Conservation (phyloP, 2,113 vertebrate genomes). For the Trichechus manatus region DNA sequence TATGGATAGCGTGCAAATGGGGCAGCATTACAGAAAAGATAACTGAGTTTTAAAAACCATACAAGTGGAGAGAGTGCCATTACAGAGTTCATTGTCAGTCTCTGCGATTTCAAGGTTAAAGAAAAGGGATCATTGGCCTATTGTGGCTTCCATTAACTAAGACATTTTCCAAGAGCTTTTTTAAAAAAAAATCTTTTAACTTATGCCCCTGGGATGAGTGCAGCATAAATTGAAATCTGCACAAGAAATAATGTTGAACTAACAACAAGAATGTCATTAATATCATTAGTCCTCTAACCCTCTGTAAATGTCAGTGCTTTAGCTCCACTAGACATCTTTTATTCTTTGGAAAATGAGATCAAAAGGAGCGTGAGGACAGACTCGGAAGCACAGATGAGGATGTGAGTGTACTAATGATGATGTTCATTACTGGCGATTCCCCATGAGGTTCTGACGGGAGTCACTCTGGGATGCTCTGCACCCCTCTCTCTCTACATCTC, state of each 20-base stretch:
- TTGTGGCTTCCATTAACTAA: slow-evolving; percentile 44
- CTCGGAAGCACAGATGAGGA: not conserved
- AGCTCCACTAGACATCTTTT: not conserved
- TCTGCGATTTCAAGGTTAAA: not conserved
- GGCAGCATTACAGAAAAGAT: not conserved
- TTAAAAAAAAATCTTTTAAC: not conserved
- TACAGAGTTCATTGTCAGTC: not conserved
- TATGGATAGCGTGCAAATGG: too few relatives aligned
- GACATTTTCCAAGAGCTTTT: slow-evolving; percentile 28
- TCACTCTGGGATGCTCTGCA: accelerated
- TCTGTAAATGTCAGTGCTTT: slow-evolving; percentile 28
- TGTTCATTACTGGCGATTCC: not conserved
- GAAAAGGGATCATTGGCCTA: not conserved
- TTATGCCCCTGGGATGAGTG: not conserved
- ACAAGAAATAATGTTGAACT: not conserved
- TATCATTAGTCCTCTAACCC: not conserved
- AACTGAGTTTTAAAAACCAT: not conserved
- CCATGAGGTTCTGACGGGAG: too few relatives aligned
- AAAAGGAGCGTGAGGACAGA: accelerated
- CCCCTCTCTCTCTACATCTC: not conserved
- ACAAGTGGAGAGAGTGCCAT: accelerated
- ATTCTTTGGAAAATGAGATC: slow-evolving; percentile 4
- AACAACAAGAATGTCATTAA: not conserved
- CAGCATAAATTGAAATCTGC: not conserved
- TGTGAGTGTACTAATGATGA: accelerated